Evolutionary conservation across 2,113 vertebrate genomes (phyloP), one percentile per base, ranked within the genome.

Genomic region (Plestiodon gilberti): DNA sequence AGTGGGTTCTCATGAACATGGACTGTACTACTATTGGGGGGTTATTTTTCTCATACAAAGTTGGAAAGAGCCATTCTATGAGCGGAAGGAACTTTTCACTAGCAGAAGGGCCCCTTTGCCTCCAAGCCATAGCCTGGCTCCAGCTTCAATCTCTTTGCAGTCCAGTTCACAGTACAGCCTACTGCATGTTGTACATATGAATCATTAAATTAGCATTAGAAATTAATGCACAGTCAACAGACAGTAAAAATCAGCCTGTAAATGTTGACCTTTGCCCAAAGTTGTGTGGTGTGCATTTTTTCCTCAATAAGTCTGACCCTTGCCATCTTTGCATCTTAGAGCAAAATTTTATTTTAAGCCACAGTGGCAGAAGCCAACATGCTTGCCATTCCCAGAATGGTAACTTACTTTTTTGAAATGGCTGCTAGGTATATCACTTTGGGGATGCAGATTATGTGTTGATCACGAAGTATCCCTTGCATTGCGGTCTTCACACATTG

Each of bases 401-500:
- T 3, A 77, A 57, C 94, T 95, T 38, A 92, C 88, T 80, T 91
- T 89, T 95, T 95, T 59, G 88, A 93, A 74, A 95, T 89, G 71
- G 94, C 70, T 61, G 91, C 91, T 59, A 95, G 76, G 85, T 95
- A 96, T 15, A 89, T 93, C 80, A 95, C 77, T 59, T 90, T 77
- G 28, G 93, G 95, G 57, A 96, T 94, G 85, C 93, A 95, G 78
- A 94, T 91, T 57, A 95, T 78, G 0, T 90, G 93, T 43, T 97
- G 96, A 89, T 95, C 83, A 23, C 84, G 88, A 57, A 96, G 92
- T 88, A 95, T 94, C 82, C 91, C 90, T 33, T 96, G 96, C 94
- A 93, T 92, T 40, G 94, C 94, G 90, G 94, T 91, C 78, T 96
- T 93, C 1, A 96, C 96, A 70, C 93, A 96, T 84, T 92, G 94